These are phyloP conservation scores for Cepaea nemoralis DNA, from an alignment of 1,140 invertebrate species.

Conservation along the genomic window DNA sequence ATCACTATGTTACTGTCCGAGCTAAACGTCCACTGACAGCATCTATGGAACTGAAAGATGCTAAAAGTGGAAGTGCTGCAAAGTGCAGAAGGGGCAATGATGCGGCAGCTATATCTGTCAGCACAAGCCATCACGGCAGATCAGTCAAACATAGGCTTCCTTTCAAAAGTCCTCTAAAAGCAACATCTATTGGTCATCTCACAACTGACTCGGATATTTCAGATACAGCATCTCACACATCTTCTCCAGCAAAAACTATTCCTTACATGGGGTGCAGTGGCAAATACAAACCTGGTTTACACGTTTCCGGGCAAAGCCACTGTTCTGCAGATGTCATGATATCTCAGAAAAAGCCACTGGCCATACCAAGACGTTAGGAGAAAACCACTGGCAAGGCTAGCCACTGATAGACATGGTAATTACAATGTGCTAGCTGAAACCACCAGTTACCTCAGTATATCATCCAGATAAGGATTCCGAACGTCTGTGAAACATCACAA, in stretches of 20 bases:
- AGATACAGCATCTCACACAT: neutral
- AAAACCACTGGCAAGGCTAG: neutral
- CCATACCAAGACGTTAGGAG: neutral
- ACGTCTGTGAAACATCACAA: slow-evolving; percentile 51
- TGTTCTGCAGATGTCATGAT: too few species aligned
- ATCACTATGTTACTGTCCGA: neutral
- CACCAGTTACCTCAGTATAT: slow-evolving; percentile 45
- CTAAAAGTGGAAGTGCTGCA: slow-evolving; percentile 22
- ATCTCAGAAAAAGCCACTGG: too few species aligned
- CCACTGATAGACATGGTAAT: neutral
- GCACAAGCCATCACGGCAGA: neutral
- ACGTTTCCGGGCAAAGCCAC: too few species aligned
- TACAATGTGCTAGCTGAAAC: slow-evolving; percentile 46
- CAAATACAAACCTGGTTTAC: too few species aligned
- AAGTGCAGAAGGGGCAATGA: slow-evolving; percentile 30
- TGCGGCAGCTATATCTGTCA: neutral
- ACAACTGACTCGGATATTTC: neutral
- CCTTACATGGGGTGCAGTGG: too few species aligned
- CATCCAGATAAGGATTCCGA: slow-evolving; percentile 57
- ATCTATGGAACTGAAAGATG: neutral
- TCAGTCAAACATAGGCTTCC: slow-evolving; percentile 11
- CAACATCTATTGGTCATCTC: neutral
- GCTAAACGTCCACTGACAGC: neutral
- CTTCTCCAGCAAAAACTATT: neutral
- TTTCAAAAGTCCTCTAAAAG: neutral